Percentiles rank a stretch among this genome's conserved stretches.
Conservation (phyloP, 2,113 vertebrate genomes). For the Craseonycteris thonglongyai region DNA sequence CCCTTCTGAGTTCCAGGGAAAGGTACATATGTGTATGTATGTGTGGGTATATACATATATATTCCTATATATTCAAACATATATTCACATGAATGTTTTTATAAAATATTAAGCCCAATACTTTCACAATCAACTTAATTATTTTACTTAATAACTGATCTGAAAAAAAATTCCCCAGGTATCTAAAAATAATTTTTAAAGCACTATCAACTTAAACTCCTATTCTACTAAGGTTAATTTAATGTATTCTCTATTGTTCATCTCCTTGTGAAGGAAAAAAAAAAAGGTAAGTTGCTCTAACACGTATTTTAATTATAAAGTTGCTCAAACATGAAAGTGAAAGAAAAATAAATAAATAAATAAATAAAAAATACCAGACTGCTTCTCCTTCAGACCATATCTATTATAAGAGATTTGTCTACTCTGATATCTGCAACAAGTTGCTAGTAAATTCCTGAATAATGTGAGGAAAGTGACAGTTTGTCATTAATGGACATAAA, state of each 20-base stretch:
- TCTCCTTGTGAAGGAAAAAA: slow-evolving; percentile 71
- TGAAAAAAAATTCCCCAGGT: neutral
- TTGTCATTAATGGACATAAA: slow-evolving; percentile 62
- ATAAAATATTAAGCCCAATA: neutral
- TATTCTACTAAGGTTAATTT: slow-evolving; percentile 63
- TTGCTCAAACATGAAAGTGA: slow-evolving; percentile 70
- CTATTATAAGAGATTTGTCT: neutral
- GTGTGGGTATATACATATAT: too few relatives aligned
- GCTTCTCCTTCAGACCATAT: neutral
- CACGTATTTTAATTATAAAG: slow-evolving; percentile 56
- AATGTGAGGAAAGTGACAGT: slow-evolving; percentile 61
- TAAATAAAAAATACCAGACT: neutral
- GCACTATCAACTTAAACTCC: neutral
- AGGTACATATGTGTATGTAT: too few relatives aligned
- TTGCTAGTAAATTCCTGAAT: slow-evolving; percentile 69
- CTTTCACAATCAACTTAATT: neutral
- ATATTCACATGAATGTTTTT: neutral
- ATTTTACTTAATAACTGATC: neutral
- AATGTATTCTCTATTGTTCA: slow-evolving; percentile 62
- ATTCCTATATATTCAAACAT: too few relatives aligned
- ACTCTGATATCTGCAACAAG: slow-evolving; percentile 70
- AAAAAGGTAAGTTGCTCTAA: slow-evolving; percentile 63
- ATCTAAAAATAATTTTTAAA: slow-evolving; percentile 30
- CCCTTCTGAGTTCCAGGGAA: neutral
- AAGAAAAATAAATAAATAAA: slow-evolving; percentile 46